phyloP scores from a whole-genome alignment of 2,888 invertebrate genomes.

The Drosophila borealis region DNA sequence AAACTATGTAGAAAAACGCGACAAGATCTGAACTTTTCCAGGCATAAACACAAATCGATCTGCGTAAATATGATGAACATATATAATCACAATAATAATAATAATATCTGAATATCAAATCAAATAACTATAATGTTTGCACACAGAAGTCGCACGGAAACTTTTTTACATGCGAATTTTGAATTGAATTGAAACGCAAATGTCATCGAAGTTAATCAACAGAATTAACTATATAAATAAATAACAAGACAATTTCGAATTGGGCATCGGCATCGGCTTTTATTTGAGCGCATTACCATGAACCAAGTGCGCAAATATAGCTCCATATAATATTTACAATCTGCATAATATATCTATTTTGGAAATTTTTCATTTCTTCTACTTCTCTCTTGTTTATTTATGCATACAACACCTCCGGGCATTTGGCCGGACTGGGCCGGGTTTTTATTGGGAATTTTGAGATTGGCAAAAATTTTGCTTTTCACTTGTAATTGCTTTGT shows the following conservation, averaged over 20 bases:
- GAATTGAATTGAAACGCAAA: conserved; percentile 28
- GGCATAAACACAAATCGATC: conserved; percentile 28
- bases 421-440: conserved; percentile 1
- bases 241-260: conserved; percentile 38
- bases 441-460: conserved; percentile 36
- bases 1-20: background rate
- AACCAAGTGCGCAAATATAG: conserved; percentile 48
- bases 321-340: conserved; percentile 11
- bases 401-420: conserved; percentile 31
- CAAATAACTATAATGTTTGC: conserved; percentile 12
- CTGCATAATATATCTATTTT: conserved; percentile 30
- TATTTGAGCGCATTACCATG: conserved; percentile 53
- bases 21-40: conserved; percentile 16
- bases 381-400: conserved; percentile 33
- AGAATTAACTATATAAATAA: conserved; percentile 67
- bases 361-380: conserved; percentile 23
- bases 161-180: conserved; percentile 58
- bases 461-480: conserved; percentile 63
- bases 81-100: conserved; percentile 6
- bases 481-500: conserved; percentile 60
- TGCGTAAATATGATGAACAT: conserved; percentile 27
- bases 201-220: conserved; percentile 64
- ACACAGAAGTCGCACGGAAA: conserved; percentile 48
- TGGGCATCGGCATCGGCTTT: conserved; percentile 17
- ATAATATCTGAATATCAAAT: conserved; percentile 25